Evolutionary conservation across 2,888 invertebrate genomes (phyloP).

Genomic region (Gerris lacustris): DNA sequence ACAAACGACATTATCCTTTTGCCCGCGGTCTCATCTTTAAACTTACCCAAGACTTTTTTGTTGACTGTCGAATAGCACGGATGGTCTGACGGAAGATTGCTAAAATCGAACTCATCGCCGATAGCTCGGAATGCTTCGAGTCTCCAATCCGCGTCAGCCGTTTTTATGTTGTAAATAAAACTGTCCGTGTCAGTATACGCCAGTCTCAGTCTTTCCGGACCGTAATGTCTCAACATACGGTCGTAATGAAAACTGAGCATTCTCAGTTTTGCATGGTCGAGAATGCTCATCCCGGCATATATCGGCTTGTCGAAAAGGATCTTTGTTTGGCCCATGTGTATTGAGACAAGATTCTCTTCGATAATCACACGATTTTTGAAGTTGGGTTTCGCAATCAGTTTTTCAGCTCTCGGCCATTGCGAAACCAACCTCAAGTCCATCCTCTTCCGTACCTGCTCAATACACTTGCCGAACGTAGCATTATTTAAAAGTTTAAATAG

Average conservation of each 20-base stretch:
- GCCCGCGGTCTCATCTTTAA: too few relatives aligned
- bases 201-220: slow-evolving; percentile 26
- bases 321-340: slow-evolving; percentile 19
- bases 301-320: slow-evolving; percentile 32
- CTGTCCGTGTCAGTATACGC: slow-evolving; percentile 34
- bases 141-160: slow-evolving; percentile 30
- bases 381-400: too few relatives aligned
- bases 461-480: neutral
- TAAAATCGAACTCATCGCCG: slow-evolving; percentile 33
- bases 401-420: too few relatives aligned
- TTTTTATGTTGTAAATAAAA: too few relatives aligned
- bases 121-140: slow-evolving; percentile 29
- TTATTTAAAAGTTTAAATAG: neutral
- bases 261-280: slow-evolving; percentile 32
- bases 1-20: slow-evolving; percentile 31
- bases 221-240: slow-evolving; percentile 25
- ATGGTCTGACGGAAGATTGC: slow-evolving; percentile 26
- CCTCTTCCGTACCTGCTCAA: neutral
- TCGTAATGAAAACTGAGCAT: slow-evolving; percentile 34
- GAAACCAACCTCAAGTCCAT: neutral
- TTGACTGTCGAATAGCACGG: slow-evolving; percentile 27
- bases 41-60: too few relatives aligned
- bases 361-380: slow-evolving; percentile 13
- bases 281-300: slow-evolving; percentile 31
- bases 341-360: slow-evolving; percentile 4